Base-by-base conservation (phyloP, 1,140 invertebrate species). In the Drosophila willistoni region DNA sequence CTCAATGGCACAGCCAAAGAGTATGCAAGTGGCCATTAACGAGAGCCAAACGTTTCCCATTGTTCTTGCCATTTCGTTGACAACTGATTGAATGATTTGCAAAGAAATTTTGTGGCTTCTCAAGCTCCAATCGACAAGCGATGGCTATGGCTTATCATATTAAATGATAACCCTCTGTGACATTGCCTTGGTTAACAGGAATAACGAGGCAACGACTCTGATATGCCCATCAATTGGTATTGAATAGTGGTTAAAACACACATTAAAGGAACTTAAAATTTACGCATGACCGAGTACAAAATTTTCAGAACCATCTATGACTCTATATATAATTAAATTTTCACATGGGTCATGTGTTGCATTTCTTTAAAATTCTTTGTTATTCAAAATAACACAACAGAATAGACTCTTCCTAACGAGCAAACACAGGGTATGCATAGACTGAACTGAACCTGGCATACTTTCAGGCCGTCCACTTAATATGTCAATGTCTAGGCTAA, bases 401-500 rank as follows among this genome's bases (percentile, higher is more conserved):
- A 29, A 29, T 29, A 29, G 29, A 29, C 29, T 6, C 29, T 29
- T 6, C 29, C 0, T 7, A 29, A 3, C 6, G 6, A 7, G 7
- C 5, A 29, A 29, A 6, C 3, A 6, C 0, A 29, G 29, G 6
- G 29, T 29, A 29, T 29, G 1, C 6, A 29, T 29, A 29, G 29
- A 1, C 29, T 29, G 29, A 29, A 7, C 29, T 39, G 47, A 12
- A 29, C 41, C 61, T 66, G 29, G 73, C 73, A 76, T 76, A 76
- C 73, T 76, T 76, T 59, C 60, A 10, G 73, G 33, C 71, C 12
- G 10, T 17, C 7, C 7, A 13, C 14, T 13, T 51, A 73, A 65
- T 64, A 41, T 59, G 41, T 76, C 73, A 76, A 76, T 75, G 73
- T 74, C 72, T 56, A 71, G 61, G 61, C 61, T 47, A 34, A 57